phyloP scores from a whole-genome alignment of 2,888 invertebrate genomes.

The Leptinotarsa rubiginosa region DNA sequence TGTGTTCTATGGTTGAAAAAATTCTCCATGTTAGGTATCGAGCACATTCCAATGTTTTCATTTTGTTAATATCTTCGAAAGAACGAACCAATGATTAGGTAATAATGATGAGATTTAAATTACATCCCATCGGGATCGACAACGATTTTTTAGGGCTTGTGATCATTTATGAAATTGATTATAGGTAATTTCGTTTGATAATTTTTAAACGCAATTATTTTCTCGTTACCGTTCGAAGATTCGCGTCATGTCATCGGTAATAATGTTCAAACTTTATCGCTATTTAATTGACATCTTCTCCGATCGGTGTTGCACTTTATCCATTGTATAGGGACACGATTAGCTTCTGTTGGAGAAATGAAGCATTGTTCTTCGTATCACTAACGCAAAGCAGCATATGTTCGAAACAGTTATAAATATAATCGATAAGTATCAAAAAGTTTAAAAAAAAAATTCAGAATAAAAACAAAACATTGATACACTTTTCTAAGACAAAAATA shows the following conservation, averaged over 20 bases:
- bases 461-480: too few species aligned
- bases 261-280: conserved; percentile 44
- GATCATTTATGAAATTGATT: conserved; percentile 56
- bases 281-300: conserved; percentile 47
- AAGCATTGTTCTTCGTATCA: too few species aligned
- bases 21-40: background rate
- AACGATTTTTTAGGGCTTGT: conserved; percentile 42
- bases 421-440: too few species aligned
- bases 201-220: conserved; percentile 57
- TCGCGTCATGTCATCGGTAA: conserved; percentile 45
- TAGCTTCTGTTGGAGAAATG: background rate
- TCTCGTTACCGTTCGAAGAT: conserved; percentile 49
- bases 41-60: conserved; percentile 26
- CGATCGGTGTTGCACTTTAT: conserved; percentile 32
- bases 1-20: background rate
- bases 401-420: too few species aligned
- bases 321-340: background rate
- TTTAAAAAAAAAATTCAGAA: too few species aligned
- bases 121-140: conserved; percentile 50
- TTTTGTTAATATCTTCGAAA: conserved; percentile 39
- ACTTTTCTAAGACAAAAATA: too few species aligned
- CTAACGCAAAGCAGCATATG: too few species aligned
- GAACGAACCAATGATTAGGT: conserved; percentile 44
- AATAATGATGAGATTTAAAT: conserved; percentile 57
- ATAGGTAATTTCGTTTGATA: conserved; percentile 57